A percentile compares a stretch with the other conserved stretches of the same genome.
phyloP scores from a whole-genome alignment of 2,113 vertebrate species.

The Gambusia affinis region DNA sequence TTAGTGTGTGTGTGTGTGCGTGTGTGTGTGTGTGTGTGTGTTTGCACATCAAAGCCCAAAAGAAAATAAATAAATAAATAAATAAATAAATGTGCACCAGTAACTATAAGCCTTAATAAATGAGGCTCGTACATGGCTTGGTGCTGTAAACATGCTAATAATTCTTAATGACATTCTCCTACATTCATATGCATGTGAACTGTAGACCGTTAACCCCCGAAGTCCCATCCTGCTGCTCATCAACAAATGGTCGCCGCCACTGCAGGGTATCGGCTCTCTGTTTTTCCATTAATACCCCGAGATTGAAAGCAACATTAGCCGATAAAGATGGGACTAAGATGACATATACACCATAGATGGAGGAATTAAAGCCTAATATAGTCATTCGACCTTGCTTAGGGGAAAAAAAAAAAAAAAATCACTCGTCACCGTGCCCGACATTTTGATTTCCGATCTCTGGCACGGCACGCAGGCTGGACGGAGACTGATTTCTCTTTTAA shows the following conservation, averaged over 20 bases:
- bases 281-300: constrained; percentile 80
- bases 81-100: constrained; percentile 29
- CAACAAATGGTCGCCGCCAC: constrained; percentile 43
- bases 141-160: constrained; percentile 77
- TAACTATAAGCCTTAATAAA: constrained; percentile 69
- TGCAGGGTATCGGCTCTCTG: constrained; percentile 42
- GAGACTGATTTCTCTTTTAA: constrained; percentile 62
- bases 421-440: constrained; percentile 50
- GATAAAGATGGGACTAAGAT: constrained; percentile 75
- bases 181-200: constrained; percentile 72
- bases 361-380: constrained; percentile 77
- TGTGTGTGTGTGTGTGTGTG: too few species aligned
- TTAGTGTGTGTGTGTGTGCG: background rate
- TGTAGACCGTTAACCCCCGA: constrained; percentile 49
- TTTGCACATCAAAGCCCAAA: constrained; percentile 10
- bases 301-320: constrained; percentile 79
- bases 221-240: constrained; percentile 36
- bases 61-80: background rate
- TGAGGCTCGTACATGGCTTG: constrained; percentile 53
- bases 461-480: constrained; percentile 30
- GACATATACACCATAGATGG: constrained; percentile 67
- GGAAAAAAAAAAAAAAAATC: constrained; percentile 12
- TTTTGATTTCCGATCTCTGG: constrained; percentile 65
- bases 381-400: constrained; percentile 59
- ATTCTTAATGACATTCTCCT: constrained; percentile 71